Evolutionary conservation across 2,888 invertebrate species (phyloP).

Genomic region (Clitarchus hookeri): DNA sequence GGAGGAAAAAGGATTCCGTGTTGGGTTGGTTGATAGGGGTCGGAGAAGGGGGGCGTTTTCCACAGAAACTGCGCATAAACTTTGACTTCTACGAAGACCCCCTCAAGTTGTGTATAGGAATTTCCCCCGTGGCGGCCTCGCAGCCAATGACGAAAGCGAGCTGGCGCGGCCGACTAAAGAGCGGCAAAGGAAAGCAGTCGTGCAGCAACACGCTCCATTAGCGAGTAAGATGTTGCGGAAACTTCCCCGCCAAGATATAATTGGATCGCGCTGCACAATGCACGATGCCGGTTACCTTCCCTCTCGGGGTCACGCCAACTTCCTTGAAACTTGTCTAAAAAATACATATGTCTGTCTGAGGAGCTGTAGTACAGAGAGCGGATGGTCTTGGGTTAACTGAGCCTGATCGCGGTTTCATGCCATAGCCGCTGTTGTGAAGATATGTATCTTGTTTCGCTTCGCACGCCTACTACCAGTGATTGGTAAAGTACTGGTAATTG

Average conservation of each 20-base stretch:
- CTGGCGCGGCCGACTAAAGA: neutral
- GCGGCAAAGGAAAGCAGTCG: neutral
- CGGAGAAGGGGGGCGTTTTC: neutral
- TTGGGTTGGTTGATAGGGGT: neutral
- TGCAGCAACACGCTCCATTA: neutral
- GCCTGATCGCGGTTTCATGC: no score
- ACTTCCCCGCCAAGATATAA: neutral
- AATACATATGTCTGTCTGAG: no score
- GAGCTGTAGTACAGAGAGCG: no score
- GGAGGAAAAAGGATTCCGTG: neutral
- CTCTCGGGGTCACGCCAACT: neutral
- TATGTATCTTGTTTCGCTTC: no score
- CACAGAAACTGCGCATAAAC: neutral
- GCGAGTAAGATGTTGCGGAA: neutral
- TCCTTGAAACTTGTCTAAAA: no score
- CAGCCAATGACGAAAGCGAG: neutral
- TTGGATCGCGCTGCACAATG: neutral
- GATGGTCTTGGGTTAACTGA: no score
- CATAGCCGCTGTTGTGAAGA: no score
- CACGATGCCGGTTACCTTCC: neutral
- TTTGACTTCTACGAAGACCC: neutral
- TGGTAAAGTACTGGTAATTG: no score
- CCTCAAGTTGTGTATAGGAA: neutral
- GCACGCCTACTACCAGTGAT: no score
- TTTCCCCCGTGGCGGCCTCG: neutral